Evolutionary conservation across 2,113 vertebrate genomes (phyloP).

Genomic region (Eclectus roratus): DNA sequence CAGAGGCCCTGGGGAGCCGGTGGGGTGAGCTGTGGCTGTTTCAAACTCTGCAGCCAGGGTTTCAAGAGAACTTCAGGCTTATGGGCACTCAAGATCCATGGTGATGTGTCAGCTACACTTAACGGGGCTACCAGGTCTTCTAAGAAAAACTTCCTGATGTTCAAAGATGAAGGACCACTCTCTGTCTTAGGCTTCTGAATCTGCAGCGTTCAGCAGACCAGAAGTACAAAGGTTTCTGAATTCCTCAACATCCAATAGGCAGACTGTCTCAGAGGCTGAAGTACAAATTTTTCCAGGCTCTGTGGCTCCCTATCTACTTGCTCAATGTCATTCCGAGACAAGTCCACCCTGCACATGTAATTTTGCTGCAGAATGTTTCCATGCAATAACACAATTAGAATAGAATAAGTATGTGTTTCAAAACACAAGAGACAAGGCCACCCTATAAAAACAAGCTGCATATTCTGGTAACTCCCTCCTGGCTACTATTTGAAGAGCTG

Average conservation of each 20-base stretch:
- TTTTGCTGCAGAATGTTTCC: constrained; percentile 2
- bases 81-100: not conserved
- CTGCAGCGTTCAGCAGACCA: not conserved
- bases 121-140: not conserved
- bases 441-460: not conserved
- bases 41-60: not conserved
- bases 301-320: not conserved
- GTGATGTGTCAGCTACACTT: not conserved
- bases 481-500: constrained; percentile 39
- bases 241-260: not conserved
- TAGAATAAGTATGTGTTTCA: constrained; percentile 19
- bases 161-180: not conserved
- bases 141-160: not conserved
- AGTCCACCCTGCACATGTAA: not conserved
- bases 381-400: constrained; percentile 18
- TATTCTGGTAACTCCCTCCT: constrained; percentile 30
- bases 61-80: not conserved
- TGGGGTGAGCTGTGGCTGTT: rapidly evolving
- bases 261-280: not conserved
- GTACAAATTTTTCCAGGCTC: not conserved
- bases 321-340: not conserved
- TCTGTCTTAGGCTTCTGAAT: not conserved
- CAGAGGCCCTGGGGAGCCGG: not conserved
- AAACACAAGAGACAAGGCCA: constrained; percentile 25
- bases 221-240: not conserved